Conservation (phyloP, 1,140 invertebrate genomes). For the Pseudomyrmex dendroicus region DNA sequence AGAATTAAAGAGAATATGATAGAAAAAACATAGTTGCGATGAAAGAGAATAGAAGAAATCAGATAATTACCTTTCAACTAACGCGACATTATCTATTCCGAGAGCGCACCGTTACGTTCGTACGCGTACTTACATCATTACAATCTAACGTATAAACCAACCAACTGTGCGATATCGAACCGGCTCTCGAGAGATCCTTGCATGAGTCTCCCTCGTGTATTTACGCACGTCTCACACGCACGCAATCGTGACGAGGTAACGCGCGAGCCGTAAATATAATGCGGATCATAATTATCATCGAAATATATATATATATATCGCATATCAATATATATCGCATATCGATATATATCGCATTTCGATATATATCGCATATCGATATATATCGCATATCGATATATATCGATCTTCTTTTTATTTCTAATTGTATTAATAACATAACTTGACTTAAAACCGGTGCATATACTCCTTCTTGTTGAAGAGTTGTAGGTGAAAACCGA, state of each 20-base stretch:
- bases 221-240: slow-evolving; percentile 11
- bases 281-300: slow-evolving; percentile 71
- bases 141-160: neutral
- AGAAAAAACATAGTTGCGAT: too few relatives aligned
- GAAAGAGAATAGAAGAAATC: too few relatives aligned
- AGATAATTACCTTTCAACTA: neutral
- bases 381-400: too few relatives aligned
- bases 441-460: slow-evolving; percentile 66
- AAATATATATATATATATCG: slow-evolving; percentile 17
- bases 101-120: too few relatives aligned
- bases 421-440: too few relatives aligned
- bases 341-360: too few relatives aligned
- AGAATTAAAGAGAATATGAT: too few relatives aligned
- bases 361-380: too few relatives aligned
- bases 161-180: neutral
- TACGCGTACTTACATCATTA: neutral
- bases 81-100: too few relatives aligned
- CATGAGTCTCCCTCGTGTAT: neutral
- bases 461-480: slow-evolving; percentile 56
- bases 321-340: too few relatives aligned
- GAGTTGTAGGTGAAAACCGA: slow-evolving; percentile 55
- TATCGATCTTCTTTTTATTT: too few relatives aligned
- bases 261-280: slow-evolving; percentile 57
- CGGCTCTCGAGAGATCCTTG: slow-evolving; percentile 5
- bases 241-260: slow-evolving; percentile 44